Conservation (phyloP, 1,140 invertebrate species). For the Lerema accius region DNA sequence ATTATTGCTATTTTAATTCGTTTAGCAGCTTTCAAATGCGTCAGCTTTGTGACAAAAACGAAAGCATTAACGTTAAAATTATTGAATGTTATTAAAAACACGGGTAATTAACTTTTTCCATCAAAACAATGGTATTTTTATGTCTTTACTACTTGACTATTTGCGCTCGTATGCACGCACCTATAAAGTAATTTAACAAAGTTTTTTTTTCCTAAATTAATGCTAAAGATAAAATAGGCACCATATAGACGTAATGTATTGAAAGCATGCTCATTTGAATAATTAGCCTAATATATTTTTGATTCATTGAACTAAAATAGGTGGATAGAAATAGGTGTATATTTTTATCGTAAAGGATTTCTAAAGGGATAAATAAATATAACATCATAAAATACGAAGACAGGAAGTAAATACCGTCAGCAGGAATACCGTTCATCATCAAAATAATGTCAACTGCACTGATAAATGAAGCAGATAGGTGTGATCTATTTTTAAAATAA, state of each 20-base stretch:
- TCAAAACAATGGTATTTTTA: conserved; percentile 19
- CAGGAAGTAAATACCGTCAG: too few species aligned
- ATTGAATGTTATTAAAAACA: conserved; percentile 6
- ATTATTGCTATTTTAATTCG: conserved; percentile 28
- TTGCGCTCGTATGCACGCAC: conserved; percentile 15
- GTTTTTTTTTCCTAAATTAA: too few species aligned
- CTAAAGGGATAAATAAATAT: too few species aligned
- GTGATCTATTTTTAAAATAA: conserved; percentile 30
- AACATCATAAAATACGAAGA: conserved; percentile 9
- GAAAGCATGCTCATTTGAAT: too few species aligned
- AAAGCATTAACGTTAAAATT: neutral
- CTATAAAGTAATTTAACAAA: too few species aligned
- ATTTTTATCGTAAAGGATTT: too few species aligned
- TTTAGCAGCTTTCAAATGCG: conserved; percentile 16
- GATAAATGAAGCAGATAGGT: conserved; percentile 31
- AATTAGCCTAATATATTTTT: too few species aligned
- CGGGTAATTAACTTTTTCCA: conserved; percentile 6
- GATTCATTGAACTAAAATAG: too few species aligned
- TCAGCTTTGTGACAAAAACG: conserved; percentile 20
- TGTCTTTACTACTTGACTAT: conserved; percentile 6
- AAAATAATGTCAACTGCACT: conserved; percentile 27
- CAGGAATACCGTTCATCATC: conserved; percentile 22
- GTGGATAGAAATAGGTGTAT: too few species aligned
- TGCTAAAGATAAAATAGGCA: too few species aligned
- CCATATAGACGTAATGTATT: too few species aligned